A percentile compares a stretch with the other conserved stretches of the same genome.
These are phyloP conservation scores for Xanthia togata DNA, from an alignment of 2,888 invertebrate species.

Conservation along the genomic window DNA sequence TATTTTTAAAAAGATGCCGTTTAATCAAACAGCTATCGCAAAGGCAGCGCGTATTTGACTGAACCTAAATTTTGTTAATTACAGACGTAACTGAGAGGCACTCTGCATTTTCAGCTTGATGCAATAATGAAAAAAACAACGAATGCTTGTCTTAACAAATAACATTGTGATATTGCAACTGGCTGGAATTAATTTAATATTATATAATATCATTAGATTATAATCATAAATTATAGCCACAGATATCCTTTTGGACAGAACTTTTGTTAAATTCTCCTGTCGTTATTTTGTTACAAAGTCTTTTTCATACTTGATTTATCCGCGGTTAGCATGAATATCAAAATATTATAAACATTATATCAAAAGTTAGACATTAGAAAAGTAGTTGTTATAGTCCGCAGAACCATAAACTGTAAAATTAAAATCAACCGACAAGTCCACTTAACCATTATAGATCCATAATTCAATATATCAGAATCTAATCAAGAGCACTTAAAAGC, in stretches of 20 bases:
- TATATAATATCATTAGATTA: not conserved
- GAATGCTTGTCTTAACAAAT: not conserved
- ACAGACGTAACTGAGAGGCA: slow-evolving; percentile 29
- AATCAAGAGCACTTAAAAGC: slow-evolving; percentile 43
- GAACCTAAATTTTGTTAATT: slow-evolving; percentile 52
- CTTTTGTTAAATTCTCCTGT: not conserved
- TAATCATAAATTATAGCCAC: not conserved
- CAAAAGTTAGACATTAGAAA: not conserved
- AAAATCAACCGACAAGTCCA: slow-evolving; percentile 26
- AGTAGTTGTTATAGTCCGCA: not conserved
- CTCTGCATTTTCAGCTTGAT: slow-evolving; percentile 26
- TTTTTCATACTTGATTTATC: not conserved
- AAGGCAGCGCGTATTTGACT: slow-evolving; percentile 43
- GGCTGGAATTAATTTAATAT: not conserved
- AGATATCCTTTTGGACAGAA: too few species aligned
- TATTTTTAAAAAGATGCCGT: slow-evolving; percentile 45
- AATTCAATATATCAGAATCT: slow-evolving; percentile 16
- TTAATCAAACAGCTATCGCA: slow-evolving; percentile 38
- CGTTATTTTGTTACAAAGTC: not conserved
- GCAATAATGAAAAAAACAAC: slow-evolving; percentile 31
- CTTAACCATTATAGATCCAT: slow-evolving; percentile 10
- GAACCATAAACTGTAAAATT: not conserved
- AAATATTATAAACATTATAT: not conserved
- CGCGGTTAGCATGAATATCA: not conserved
- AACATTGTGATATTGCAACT: slow-evolving; percentile 6